Base-by-base conservation (phyloP, 2,113 vertebrate species). In the Sardina pilchardus region DNA sequence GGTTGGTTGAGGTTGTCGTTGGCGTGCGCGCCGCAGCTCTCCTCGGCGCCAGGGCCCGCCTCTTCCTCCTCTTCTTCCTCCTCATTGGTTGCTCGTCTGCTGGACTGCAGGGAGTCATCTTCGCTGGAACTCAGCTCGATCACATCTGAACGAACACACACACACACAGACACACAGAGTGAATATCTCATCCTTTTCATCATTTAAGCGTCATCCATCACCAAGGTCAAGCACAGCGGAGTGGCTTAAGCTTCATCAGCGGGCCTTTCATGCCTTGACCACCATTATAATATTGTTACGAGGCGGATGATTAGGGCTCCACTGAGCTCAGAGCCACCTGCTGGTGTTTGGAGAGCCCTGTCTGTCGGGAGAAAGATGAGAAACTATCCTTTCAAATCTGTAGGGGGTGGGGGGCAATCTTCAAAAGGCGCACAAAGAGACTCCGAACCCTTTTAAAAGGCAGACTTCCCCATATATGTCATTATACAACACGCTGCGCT, bases 1-100 rank as follows among this genome's bases (percentile, higher is more conserved):
- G 95, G 95, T 85, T 93, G 96, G 92, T 98, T 99, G 86, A 97
- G 93, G 89, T 94, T 88, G 83, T 98, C 97, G n/a, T 97, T 96
- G 92, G 95, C 92, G 8, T 98, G 97, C 14, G 95, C 95, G 2
- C 96, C 95, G 1, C 96, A 96, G 93, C 95, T 97, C 94, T 94
- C 96, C 89, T 95, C 95, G 6, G 90, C 93, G 81, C 93, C 94
- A 4, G 71, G 50, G 2, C 95, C 93, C 34, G 95, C 95, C 39
- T 95, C 94, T 71, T 71, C 59, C 16, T 71, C 59, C 21, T 63
- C 56, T 3, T 63, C 59, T n/a, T 63, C 59, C 9, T 95, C 96
- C 83, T 97, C 96, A 0, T 93, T 94, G 88, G 94, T 91, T 85
- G 95, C 95, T 75, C 96, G 95, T 30, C 95, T 94, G 92, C 94